A percentile compares a stretch with the other conserved stretches of the same genome.
phyloP scores from a whole-genome alignment of 2,113 vertebrate species.

The Eulemur rufifrons region DNA sequence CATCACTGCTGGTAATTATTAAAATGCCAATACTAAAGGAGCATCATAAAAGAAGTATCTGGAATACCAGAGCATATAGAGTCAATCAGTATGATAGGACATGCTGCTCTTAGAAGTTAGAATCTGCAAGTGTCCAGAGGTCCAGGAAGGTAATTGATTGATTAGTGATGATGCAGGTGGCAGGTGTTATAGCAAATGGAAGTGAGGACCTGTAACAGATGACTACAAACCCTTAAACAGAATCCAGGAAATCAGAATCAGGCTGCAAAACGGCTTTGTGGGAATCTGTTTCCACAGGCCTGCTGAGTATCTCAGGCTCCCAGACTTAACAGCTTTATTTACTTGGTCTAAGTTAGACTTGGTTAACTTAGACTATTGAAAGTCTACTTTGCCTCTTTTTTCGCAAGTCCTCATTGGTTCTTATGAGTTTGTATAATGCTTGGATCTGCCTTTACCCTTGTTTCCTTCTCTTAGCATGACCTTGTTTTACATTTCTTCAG shows the following conservation, averaged over 20 bases:
- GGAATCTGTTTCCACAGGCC: not conserved
- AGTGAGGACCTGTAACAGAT: not conserved
- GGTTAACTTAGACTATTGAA: not conserved
- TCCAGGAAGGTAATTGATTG: not conserved
- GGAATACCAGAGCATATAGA: not conserved
- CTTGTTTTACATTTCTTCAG: not conserved
- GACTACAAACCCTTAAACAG: not conserved
- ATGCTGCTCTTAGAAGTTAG: not conserved
- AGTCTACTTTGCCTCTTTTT: not conserved
- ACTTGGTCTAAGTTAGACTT: not conserved
- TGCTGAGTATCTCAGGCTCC: not conserved
- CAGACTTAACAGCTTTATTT: not conserved
- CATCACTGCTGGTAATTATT: not conserved
- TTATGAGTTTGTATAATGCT: not conserved
- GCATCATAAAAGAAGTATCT: not conserved
- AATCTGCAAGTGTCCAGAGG: not conserved
- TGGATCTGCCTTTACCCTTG: not conserved
- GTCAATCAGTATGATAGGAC: not conserved
- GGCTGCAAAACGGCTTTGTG: not conserved
- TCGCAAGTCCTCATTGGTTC: not conserved
- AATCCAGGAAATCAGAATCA: not conserved
- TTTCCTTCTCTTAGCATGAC: not conserved
- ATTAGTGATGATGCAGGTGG: not conserved
- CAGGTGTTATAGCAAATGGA: not conserved
- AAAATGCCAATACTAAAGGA: not conserved